Evolutionary conservation across 2,113 vertebrate species (phyloP).

Genomic region (Leucoraja erinaceus): DNA sequence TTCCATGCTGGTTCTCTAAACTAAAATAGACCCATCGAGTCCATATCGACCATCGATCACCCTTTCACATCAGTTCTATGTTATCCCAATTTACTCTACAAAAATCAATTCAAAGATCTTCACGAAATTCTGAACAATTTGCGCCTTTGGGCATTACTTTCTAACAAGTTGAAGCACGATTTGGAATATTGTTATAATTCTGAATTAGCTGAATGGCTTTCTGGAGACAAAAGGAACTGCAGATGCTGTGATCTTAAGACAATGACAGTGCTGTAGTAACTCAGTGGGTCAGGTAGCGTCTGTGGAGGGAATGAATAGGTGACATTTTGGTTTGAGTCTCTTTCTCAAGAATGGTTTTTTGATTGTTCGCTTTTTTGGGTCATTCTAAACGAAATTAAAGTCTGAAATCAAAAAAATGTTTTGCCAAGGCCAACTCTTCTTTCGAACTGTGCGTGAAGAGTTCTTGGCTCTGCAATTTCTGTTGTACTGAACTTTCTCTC

Average conservation of each 20-base stretch:
- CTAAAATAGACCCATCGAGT: no score
- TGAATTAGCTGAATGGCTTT: not conserved
- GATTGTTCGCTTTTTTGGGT: not conserved
- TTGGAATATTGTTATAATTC: not conserved
- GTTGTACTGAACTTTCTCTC: not conserved
- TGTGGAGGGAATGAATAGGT: no score
- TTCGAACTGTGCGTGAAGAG: not conserved
- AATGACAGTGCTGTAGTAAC: no score
- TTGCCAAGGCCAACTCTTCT: not conserved
- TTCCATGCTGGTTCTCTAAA: no score
- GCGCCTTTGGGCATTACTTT: not conserved
- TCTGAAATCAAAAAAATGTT: not conserved
- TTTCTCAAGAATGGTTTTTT: not conserved
- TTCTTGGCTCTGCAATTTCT: not conserved
- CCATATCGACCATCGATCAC: no score
- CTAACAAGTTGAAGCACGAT: not conserved
- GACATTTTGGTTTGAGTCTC: no score
- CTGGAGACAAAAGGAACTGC: no score
- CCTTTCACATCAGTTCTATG: no score
- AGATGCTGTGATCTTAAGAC: no score
- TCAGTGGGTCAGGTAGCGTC: no score
- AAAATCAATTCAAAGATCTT: constrained; percentile 13
- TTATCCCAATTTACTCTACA: no score
- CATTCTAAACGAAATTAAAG: not conserved
- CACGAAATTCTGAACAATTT: not conserved